Evolutionary conservation across 2,888 invertebrate species (phyloP), one percentile per base, ranked within the genome.

Genomic region (Merodon equestris): DNA sequence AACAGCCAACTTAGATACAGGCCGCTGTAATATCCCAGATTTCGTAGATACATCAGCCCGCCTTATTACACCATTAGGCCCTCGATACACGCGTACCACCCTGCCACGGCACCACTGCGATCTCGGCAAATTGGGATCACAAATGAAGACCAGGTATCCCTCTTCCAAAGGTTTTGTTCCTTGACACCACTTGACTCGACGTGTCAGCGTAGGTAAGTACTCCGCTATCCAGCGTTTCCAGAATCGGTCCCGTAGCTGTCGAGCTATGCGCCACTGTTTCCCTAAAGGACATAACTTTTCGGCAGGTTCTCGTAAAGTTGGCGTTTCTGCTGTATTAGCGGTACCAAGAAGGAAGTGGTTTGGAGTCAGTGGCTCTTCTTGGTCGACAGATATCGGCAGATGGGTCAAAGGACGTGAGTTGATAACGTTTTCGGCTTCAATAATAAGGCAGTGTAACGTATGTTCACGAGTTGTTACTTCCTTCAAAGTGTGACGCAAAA

Each of bases 1-100:
- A 85, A 86, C 85, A 82, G 82, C 83, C 57, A 84, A 74, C 66
- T 83, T 82, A 0, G 81, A 82, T 1, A 82, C 83, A 9, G 83
- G 81, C 7, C 84, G 79, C 19, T 79, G 82, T 5, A 82, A 19
- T 1, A 82, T 36, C 9, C 83, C 84, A 2, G 57, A 60, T 1
- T 53, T 71, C n/a, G 84, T 84, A 34, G 61, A 64, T 12, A 85
- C 82, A 42, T 83, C 79, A 1, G 83, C 84, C 44, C 82, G 56
- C 7, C 84, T 76, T 0, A 76, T 60, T 12, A 81, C 72, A 14
- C 82, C 83, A 66, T 84, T 83, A 1, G 42, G 14, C 0, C 84
- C 84, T 1, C 71, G 40, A 38, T 82, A 72, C 1, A 81, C 67
- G 19, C n/a, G n/a, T n/a, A n/a, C n/a, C n/a, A n/a, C n/a, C n/a